phyloP scores from a whole-genome alignment of 2,113 vertebrate genomes.

The Xenopus borealis region DNA sequence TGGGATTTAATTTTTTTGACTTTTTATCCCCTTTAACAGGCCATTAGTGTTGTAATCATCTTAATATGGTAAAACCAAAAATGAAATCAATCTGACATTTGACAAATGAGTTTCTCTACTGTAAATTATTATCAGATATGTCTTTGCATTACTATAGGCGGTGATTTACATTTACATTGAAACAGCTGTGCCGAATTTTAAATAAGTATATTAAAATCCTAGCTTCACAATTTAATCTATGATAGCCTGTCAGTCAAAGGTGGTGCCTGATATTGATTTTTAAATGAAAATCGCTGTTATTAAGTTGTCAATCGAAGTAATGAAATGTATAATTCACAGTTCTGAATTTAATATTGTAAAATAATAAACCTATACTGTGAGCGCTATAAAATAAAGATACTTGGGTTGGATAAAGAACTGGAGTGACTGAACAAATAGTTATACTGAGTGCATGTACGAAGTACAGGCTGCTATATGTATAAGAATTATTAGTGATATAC shows the following conservation, averaged over 20 bases:
- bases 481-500: conserved; percentile 5
- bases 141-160: conserved; percentile 1
- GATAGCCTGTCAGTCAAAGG: conserved; percentile 16
- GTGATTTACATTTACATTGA: conserved; percentile 18
- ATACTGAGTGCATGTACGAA: background rate
- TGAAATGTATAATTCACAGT: conserved; percentile 39
- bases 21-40: no score
- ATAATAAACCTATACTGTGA: conserved; percentile 1
- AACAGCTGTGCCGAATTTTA: conserved; percentile 13
- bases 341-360: conserved; percentile 19
- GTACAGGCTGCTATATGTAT: background rate
- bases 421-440: background rate
- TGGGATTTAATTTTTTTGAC: no score
- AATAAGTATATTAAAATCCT: conserved; percentile 25
- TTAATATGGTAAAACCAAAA: no score
- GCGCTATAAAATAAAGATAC: background rate
- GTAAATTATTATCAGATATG: no score
- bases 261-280: background rate
- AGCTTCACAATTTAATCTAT: conserved; percentile 31
- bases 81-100: no score
- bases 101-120: no score
- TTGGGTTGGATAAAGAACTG: conserved; percentile 9
- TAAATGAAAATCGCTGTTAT: conserved; percentile 32
- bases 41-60: no score
- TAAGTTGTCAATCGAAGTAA: conserved; percentile 41